phyloP scores from a whole-genome alignment of 2,113 vertebrate species.

The Ictalurus punctatus region DNA sequence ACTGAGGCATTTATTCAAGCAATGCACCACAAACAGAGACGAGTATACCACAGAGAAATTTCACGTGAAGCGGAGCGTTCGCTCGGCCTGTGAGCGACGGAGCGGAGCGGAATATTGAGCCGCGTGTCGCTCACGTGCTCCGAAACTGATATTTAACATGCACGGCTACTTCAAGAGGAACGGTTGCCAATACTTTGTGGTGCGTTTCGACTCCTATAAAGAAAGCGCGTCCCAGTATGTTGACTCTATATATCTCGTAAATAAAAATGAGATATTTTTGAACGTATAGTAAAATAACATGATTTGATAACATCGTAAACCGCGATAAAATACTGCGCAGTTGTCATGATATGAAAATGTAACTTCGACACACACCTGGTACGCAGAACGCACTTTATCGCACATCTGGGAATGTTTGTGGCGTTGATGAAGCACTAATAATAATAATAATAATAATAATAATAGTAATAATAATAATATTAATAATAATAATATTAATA shows the following conservation, averaged over 20 bases:
- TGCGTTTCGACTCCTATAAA: neutral
- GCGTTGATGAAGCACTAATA: neutral
- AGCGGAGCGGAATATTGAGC: no score
- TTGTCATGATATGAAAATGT: neutral
- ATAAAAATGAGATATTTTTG: neutral
- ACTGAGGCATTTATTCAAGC: no score
- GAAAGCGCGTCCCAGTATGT: neutral
- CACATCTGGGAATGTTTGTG: neutral
- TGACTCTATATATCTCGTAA: no score
- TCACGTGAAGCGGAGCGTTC: no score
- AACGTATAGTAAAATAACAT: neutral
- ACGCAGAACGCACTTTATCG: neutral
- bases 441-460: conserved; percentile 2
- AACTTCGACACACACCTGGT: neutral
- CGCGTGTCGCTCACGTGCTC: no score
- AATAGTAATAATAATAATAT: neutral
- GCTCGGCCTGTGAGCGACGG: no score
- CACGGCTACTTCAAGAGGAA: neutral
- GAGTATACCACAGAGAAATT: no score
- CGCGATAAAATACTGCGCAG: neutral
- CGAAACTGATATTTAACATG: neutral
- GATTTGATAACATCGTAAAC: neutral
- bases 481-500: neutral
- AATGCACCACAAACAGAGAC: no score
- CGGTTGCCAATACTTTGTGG: neutral